These are phyloP conservation scores for Corythoichthys intestinalis DNA, from an alignment of 2,113 vertebrate genomes.

Conservation along the genomic window DNA sequence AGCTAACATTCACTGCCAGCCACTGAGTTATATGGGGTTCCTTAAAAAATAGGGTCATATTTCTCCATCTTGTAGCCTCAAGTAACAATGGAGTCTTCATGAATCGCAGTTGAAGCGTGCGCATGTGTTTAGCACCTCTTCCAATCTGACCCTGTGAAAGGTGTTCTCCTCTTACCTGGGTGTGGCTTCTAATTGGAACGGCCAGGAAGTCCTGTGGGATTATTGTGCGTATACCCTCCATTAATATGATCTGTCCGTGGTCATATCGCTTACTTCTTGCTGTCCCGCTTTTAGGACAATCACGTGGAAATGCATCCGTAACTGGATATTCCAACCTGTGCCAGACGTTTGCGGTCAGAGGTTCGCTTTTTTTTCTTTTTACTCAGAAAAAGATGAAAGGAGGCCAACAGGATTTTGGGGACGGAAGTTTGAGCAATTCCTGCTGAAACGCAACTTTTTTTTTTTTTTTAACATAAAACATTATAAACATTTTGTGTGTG, in stretches of 20 bases:
- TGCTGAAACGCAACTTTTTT: too few species aligned
- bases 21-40: too few species aligned
- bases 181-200: conserved; percentile 71
- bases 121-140: conserved; percentile 57
- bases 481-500: too few species aligned
- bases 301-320: conserved; percentile 70
- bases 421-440: too few species aligned
- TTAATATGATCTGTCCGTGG: conserved; percentile 70
- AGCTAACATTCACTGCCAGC: too few species aligned
- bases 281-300: conserved; percentile 70
- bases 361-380: conserved; percentile 40
- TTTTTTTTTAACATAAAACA: too few species aligned
- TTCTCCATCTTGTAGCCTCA: neutral
- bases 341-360: conserved; percentile 53
- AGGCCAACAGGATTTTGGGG: neutral
- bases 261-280: conserved; percentile 71
- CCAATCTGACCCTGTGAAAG: conserved; percentile 70
- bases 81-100: conserved; percentile 23
- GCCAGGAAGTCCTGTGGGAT: conserved; percentile 71
- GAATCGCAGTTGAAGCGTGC: conserved; percentile 34
- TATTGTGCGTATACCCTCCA: conserved; percentile 59
- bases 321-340: conserved; percentile 63
- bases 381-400: conserved; percentile 26
- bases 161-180: conserved; percentile 74
- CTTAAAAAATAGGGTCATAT: neutral